These are phyloP conservation scores for Sarcoramphus papa DNA, from an alignment of 2,797 vertebrate genomes.

Conservation along the genomic window DNA sequence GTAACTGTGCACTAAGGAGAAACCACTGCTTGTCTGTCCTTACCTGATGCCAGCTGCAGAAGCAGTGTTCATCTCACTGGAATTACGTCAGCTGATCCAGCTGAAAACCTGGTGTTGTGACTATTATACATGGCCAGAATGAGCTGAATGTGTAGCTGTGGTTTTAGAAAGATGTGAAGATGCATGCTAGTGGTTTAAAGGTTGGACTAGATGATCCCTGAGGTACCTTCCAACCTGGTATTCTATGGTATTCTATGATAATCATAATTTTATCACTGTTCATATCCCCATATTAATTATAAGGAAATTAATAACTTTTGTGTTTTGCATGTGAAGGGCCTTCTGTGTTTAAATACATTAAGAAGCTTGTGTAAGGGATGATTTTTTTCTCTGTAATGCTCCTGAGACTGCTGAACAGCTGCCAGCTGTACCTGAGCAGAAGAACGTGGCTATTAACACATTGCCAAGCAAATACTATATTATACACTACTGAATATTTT, in stretches of 20 bases:
- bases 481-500: background rate
- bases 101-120: background rate
- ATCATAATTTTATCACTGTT: background rate
- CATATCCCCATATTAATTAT: background rate
- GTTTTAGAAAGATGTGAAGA: background rate
- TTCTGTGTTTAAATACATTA: background rate
- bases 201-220: background rate
- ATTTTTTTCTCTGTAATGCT: background rate
- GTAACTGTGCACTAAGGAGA: background rate
- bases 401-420: background rate
- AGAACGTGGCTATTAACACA: background rate
- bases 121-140: background rate
- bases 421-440: background rate
- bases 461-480: background rate
- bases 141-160: background rate
- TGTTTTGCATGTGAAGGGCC: background rate
- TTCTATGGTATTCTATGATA: background rate
- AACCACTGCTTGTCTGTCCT: background rate
- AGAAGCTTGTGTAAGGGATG: background rate
- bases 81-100: background rate
- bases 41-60: background rate
- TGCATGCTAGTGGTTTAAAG: background rate
- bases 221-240: background rate
- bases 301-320: background rate
- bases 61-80: background rate